Base-by-base conservation (phyloP, 2,888 invertebrate genomes). In the Nymphalis c-album region DNA sequence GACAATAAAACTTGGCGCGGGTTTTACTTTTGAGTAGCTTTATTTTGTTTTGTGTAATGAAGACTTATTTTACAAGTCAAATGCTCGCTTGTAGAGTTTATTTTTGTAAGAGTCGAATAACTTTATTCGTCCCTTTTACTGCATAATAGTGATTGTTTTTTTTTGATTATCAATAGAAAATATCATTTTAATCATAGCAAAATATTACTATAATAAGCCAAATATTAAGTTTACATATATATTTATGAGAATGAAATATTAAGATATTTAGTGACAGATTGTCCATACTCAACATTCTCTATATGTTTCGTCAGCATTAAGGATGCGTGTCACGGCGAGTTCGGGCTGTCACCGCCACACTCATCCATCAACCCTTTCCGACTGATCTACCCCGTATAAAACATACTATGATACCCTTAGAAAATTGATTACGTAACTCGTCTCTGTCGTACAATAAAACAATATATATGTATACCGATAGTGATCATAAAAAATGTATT, bases 1-100 rank as follows among this genome's bases (percentile, higher is more conserved):
- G 87, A 90, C 89, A 90, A 89, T 90, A 90, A 90, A 90, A 90
- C 82, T 89, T 89, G 79, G 85, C 80, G 79, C 74, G 74, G 77
- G 80, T 78, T 81, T 81, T 83, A 80, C 82, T 83, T 86, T 85
- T 85, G 82, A 85, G 83, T 80, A 80, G 81, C 80, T 83, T 85
- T 83, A 83, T 85, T 86, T 84, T 84, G 82, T 85, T 83, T 85
- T 80, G 78, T 80, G 80, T 81, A 84, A 85, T 83, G 84, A 84
- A 85, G 82, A 86, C 80, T 80, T 85, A 85, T 84, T 82, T 83
- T 78, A 82, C 78, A 79, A 79, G 78, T 78, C 76, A 77, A 80
- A 77, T 77, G 75, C 78, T 77, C 76, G 70, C 67, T 70, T 67
- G 66, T 50, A 68, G 69, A 74, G 63, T 66, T 75, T 68, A 67